These are phyloP conservation scores for Caracal caracal DNA, from an alignment of 2,113 vertebrate genomes.

Conservation along the genomic window DNA sequence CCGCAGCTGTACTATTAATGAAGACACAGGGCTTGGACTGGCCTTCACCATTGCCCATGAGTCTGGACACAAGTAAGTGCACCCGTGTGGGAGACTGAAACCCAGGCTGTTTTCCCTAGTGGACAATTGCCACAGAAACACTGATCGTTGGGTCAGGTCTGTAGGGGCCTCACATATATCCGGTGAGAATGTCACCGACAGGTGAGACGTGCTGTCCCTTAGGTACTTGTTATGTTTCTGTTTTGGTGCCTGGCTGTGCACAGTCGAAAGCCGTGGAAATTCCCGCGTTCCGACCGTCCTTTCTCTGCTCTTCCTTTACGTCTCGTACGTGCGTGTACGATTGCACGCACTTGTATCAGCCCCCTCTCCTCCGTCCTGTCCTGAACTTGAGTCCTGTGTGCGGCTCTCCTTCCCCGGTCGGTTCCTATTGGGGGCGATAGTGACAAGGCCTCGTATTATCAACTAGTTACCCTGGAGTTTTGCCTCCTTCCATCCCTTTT, in stretches of 20 bases:
- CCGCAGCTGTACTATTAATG: constrained; percentile 93
- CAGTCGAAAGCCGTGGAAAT: too few species aligned
- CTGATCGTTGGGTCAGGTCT: not conserved
- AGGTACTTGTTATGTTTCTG: not conserved
- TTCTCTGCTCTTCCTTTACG: fast-evolving
- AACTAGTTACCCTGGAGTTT: not conserved
- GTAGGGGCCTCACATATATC: not conserved
- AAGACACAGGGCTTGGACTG: constrained; percentile 93
- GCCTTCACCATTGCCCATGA: constrained; percentile 96
- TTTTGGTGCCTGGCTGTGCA: fast-evolving
- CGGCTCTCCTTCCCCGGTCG: too few species aligned
- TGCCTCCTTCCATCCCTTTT: not conserved
- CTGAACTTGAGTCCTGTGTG: too few species aligned
- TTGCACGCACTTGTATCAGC: fast-evolving
- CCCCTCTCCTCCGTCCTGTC: not conserved
- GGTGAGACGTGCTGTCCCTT: not conserved
- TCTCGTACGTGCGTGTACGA: fast-evolving
- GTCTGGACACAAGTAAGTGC: constrained; percentile 94
- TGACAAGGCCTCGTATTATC: fast-evolving
- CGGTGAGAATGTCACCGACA: not conserved
- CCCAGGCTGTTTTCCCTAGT: too few species aligned
- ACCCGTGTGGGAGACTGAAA: fast-evolving
- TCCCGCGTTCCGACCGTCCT: fast-evolving
- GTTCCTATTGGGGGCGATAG: fast-evolving
- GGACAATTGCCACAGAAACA: fast-evolving